Percentiles rank a stretch among this genome's conserved stretches.
These are phyloP conservation scores for Cricetomys ansorgei DNA, from an alignment of 2,113 vertebrate genomes.

Conservation along the genomic window DNA sequence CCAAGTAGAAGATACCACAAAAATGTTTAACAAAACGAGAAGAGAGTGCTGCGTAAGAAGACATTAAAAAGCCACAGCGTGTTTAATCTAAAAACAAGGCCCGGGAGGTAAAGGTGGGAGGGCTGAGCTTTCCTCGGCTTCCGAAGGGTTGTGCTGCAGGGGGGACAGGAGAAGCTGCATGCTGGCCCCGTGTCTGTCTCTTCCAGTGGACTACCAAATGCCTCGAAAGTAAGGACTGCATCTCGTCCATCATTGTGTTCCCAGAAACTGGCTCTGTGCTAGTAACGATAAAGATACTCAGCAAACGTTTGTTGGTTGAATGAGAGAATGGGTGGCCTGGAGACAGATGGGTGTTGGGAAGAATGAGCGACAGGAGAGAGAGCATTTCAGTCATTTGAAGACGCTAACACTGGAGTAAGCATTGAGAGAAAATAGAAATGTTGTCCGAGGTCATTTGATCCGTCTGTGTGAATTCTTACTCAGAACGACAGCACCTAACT, in stretches of 20 bases:
- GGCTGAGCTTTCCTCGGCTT: constrained; percentile 18
- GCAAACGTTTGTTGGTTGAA: constrained; percentile 22
- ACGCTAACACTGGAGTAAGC: neutral
- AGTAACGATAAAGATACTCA: neutral
- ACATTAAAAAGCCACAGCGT: constrained; percentile 35
- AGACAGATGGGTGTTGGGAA: neutral
- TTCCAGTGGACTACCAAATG: constrained; percentile 8
- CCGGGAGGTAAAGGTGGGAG: neutral
- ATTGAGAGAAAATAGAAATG: neutral
- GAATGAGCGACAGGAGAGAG: neutral
- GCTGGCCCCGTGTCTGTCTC: constrained; percentile 9
- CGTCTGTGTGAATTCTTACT: neutral
- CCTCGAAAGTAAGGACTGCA: neutral
- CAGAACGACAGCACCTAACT: neutral
- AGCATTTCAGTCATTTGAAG: constrained; percentile 31
- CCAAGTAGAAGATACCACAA: constrained; percentile 15
- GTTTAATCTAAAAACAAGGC: constrained; percentile 56
- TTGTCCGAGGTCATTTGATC: neutral
- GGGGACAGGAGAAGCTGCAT: neutral
- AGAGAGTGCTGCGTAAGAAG: neutral
- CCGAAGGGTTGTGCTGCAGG: neutral
- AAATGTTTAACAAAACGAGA: constrained; percentile 27
- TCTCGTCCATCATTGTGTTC: constrained; percentile 49
- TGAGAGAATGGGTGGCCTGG: constrained; percentile 25
- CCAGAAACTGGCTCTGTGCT: constrained; percentile 24